These are phyloP conservation scores for Melanotaenia trifasciata DNA, from an alignment of 2,797 vertebrate species.

Conservation along the genomic window DNA sequence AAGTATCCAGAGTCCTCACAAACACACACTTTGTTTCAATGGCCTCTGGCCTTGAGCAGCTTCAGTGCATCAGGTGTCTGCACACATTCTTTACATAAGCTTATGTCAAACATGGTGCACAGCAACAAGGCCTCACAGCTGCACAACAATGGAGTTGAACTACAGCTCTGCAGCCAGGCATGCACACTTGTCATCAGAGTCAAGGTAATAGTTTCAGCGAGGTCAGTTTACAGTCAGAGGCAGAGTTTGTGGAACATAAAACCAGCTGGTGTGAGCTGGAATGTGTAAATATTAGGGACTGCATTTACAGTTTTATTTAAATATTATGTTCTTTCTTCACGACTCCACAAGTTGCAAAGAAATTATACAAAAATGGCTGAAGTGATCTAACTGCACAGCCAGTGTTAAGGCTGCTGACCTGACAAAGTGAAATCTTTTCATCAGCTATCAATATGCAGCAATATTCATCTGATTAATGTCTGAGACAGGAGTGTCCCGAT, in stretches of 20 bases:
- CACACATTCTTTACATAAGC: slow-evolving; percentile 73
- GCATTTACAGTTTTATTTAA: slow-evolving; percentile 8
- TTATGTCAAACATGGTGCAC: slow-evolving; percentile 74
- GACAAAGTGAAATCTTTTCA: background rate
- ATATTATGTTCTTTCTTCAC: background rate
- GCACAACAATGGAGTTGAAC: slow-evolving; percentile 67
- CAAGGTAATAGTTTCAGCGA: slow-evolving; percentile 39
- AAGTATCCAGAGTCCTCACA: slow-evolving; percentile 41
- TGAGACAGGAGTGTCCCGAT: background rate
- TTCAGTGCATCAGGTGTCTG: slow-evolving; percentile 70
- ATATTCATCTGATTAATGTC: background rate
- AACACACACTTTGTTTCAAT: slow-evolving; percentile 46
- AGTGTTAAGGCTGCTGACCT: background rate
- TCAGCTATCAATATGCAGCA: background rate
- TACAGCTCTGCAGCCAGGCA: slow-evolving; percentile 22
- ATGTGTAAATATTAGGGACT: slow-evolving; percentile 1
- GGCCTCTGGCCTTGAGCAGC: slow-evolving; percentile 49
- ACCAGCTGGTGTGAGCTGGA: slow-evolving; percentile 2
- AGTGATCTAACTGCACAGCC: background rate
- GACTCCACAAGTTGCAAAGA: background rate
- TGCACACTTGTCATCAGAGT: slow-evolving; percentile 32
- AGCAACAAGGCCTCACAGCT: slow-evolving; percentile 70
- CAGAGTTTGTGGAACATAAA: background rate
- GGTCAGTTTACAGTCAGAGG: slow-evolving; percentile 34
- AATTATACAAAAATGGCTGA: background rate